Base-by-base conservation (phyloP, 2,888 invertebrate species). In the Drosophila maculinotata region DNA sequence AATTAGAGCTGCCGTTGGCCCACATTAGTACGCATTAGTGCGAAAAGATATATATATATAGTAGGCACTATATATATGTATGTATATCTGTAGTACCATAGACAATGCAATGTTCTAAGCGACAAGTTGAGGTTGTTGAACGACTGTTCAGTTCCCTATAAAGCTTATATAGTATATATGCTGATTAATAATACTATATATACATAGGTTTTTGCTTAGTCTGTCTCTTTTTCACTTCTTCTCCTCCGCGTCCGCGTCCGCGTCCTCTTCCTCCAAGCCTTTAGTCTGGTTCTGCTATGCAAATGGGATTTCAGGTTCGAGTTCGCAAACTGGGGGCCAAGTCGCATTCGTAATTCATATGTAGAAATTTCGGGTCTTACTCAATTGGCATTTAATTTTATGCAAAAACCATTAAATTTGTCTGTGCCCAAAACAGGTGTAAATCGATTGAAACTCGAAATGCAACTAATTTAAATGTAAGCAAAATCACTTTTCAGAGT, bases 391-490 rank as follows among this genome's bases (percentile, higher is more conserved):
- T 66, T 33, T 33, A 62, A 47, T 41, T 64, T 52, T 26, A 42
- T 25, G 52, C 33, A 30, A 23, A 52, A n/a, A 39, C 23, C 14
- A 35, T 14, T 15, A 35, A 9, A 35, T 20, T 2, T 20, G 20
- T 48, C 48, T 14, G 15, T 47, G 33, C 14, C 30, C 3, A 12
- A 49, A 38, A 25, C 60, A 33, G 63, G 33, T 60, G 52, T 35
- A 47, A 70, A 70, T 51, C 52, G 45, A 65, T 63, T 69, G 1
- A n/a, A 56, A 1, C 20, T 9, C 51, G 48, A 45, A 65, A 69
- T 69, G 1, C 12, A 56, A 1, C 20, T 9, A 51, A 68, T 31
- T 15, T 14, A 9, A n/a, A 26, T 7, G 6, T 0, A 7, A 15
- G n/a, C n/a, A n/a, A n/a, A n/a, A n/a, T n/a, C n/a, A n/a, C n/a